A percentile compares a stretch with the other conserved stretches of the same genome.
phyloP scores from a whole-genome alignment of 2,888 invertebrate species.

The Diabrotica balteata region DNA sequence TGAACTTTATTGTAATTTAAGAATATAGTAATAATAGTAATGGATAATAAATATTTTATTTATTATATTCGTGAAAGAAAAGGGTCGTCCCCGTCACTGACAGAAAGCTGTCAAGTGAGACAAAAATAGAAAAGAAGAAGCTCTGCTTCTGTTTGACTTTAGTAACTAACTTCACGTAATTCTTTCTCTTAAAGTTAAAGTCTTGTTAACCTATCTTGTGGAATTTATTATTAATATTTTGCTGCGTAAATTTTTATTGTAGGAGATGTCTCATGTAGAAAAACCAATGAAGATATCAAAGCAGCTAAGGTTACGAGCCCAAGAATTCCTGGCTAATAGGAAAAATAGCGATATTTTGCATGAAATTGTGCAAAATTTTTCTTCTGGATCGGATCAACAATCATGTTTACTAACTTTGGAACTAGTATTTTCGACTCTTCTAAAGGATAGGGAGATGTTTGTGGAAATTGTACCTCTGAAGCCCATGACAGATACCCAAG shows the following conservation, averaged over 20 bases:
- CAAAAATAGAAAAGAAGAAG: too few relatives aligned
- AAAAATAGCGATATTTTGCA: conserved; percentile 67
- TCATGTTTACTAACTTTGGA: conserved; percentile 74
- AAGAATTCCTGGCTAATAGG: conserved; percentile 71
- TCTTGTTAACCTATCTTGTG: conserved; percentile 17
- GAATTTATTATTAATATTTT: conserved; percentile 2
- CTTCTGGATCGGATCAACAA: conserved; percentile 61
- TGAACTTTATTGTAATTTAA: too few relatives aligned
- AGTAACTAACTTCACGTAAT: too few relatives aligned
- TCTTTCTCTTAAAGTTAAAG: too few relatives aligned
- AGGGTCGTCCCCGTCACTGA: too few relatives aligned
- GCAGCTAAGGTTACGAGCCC: conserved; percentile 72
- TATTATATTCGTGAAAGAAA: too few relatives aligned
- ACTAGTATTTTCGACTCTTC: conserved; percentile 72
- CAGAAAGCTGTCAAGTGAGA: too few relatives aligned
- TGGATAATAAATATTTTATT: too few relatives aligned
- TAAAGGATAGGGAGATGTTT: conserved; percentile 72
- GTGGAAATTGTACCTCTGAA: conserved; percentile 68
- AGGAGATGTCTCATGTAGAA: conserved; percentile 51
- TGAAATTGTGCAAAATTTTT: conserved; percentile 73
- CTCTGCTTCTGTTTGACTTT: too few relatives aligned
- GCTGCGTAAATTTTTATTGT: conserved; percentile 26
- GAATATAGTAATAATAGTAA: too few relatives aligned
- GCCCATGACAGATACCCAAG: conserved; percentile 65
- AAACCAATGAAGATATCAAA: conserved; percentile 66